Evolutionary conservation across 1,140 invertebrate species (phyloP), one percentile per base, ranked within the genome.

Genomic region (Tetragonula clypearis): DNA sequence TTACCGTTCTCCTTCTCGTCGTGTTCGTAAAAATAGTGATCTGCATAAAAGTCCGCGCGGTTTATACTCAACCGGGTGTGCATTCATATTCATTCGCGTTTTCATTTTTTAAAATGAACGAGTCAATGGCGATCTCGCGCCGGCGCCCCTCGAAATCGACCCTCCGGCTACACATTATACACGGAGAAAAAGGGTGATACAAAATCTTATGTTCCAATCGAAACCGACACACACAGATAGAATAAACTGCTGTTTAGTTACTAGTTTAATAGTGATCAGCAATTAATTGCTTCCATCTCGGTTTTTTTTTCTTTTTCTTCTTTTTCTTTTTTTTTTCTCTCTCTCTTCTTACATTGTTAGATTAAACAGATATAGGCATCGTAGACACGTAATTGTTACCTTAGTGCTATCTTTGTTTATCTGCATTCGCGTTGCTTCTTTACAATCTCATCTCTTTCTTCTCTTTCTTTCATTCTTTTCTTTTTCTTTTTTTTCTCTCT

Each of bases 181-280:
- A 92, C 87, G 88, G 90, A 93, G 90, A 92, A 89, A 56, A 86
- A 89, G 86, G 88, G 83, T 92, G 91, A 94, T 94, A 94, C 91
- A 94, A 93, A 94, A 93, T 92, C 92, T 30, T 93, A 87, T 92
- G 91, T 92, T 49, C 90, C 91, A 92, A 93, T 93, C 86, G 87
- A 92, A 92, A 92, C 86, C 88, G 91, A 93, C 92, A 93, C 87
- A 91, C 92, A 93, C 91, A 93, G 90, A 93, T 90, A 88, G 91
- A 90, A 91, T 90, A 90, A 93, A 92, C 90, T 92, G 88, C 85
- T 30, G 87, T 90, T 91, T 92, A 92, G 81, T 92, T 90, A 81
- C 88, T 88, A 90, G 75, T 89, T 75, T 71, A 87, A 90, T 85
- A 87, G 82, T 82, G 62, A 85, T 87, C 86, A 87, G 88, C 85